Conservation (phyloP, 2,797 vertebrate species). For the Syngnathus acus region DNA sequence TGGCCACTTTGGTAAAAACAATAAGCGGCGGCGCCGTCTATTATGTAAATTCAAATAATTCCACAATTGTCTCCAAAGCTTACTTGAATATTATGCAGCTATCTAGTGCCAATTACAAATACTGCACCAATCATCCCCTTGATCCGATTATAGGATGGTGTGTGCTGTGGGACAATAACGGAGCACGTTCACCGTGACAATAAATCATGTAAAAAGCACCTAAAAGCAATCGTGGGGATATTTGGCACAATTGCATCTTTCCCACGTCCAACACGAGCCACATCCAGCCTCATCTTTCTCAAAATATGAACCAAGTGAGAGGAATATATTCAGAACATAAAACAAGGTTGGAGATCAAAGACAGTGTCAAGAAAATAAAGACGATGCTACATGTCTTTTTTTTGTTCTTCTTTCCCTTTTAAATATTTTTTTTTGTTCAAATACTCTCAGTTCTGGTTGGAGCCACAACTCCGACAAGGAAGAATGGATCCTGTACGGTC, state of each 20-base stretch:
- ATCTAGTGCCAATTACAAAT: slow-evolving; percentile 79
- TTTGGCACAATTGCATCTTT: slow-evolving; percentile 56
- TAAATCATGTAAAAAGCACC: slow-evolving; percentile 45
- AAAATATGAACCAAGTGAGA: slow-evolving; percentile 76
- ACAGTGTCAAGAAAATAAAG: slow-evolving; percentile 53
- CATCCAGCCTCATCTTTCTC: slow-evolving; percentile 71
- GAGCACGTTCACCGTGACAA: slow-evolving; percentile 39
- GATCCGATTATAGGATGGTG: slow-evolving; percentile 52
- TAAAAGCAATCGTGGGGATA: slow-evolving; percentile 52
- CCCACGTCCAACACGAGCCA: slow-evolving; percentile 75
- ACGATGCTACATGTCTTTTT: slow-evolving; percentile 71
- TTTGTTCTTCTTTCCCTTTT: slow-evolving; percentile 62
- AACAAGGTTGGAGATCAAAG: slow-evolving; percentile 52
- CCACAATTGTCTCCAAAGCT: slow-evolving; percentile 43
- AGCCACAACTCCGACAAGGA: slow-evolving; percentile 49
- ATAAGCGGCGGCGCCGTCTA: slow-evolving; percentile 39
- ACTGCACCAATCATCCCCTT: slow-evolving; percentile 69
- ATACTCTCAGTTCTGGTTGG: slow-evolving; percentile 55
- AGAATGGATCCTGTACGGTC: slow-evolving; percentile 52
- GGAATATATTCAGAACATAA: slow-evolving; percentile 67
- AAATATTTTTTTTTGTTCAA: slow-evolving; percentile 60
- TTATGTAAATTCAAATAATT: slow-evolving; percentile 34
- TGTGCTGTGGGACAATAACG: not conserved
- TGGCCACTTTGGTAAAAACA: slow-evolving; percentile 39
- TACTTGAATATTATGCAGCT: slow-evolving; percentile 76